These are phyloP conservation scores for Macrocentrus cingulum DNA, from an alignment of 1,140 invertebrate genomes.

Conservation along the genomic window DNA sequence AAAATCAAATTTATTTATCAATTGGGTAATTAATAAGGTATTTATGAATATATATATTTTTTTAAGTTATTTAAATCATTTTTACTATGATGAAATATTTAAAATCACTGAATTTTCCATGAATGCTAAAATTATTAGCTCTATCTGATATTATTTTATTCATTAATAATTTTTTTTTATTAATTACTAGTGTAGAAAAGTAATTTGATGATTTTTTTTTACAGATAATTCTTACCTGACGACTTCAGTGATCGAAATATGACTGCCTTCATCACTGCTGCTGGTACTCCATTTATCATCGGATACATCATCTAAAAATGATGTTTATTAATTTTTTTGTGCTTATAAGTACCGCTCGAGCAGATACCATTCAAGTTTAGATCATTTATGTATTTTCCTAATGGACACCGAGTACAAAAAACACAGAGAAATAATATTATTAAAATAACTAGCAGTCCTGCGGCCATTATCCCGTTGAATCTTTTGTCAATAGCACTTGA, in stretches of 20 bases:
- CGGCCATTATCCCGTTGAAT: not conserved
- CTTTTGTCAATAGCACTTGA: not conserved
- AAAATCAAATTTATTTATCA: too few species aligned
- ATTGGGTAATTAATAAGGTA: too few species aligned
- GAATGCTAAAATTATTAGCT: constrained; percentile 49
- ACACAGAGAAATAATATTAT: constrained; percentile 7
- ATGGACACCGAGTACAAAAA: constrained; percentile 15
- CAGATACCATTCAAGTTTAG: not conserved
- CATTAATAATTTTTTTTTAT: too few species aligned
- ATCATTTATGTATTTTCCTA: not conserved
- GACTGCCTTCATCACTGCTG: too few species aligned
- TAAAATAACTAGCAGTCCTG: not conserved
- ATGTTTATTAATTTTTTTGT: too few species aligned
- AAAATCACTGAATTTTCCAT: constrained; percentile 38
- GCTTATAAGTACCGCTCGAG: too few species aligned
- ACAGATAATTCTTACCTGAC: too few species aligned
- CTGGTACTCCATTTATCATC: too few species aligned
- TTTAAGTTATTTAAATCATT: not conserved
- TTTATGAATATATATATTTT: too few species aligned
- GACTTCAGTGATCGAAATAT: too few species aligned
- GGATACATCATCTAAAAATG: not conserved
- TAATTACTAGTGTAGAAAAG: too few species aligned
- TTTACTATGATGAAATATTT: constrained; percentile 33
- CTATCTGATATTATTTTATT: constrained; percentile 43
- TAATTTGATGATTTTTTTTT: constrained; percentile 1